These are phyloP conservation scores for Ryuthela nishihirai DNA, from an alignment of 2,888 invertebrate genomes.

Conservation along the genomic window DNA sequence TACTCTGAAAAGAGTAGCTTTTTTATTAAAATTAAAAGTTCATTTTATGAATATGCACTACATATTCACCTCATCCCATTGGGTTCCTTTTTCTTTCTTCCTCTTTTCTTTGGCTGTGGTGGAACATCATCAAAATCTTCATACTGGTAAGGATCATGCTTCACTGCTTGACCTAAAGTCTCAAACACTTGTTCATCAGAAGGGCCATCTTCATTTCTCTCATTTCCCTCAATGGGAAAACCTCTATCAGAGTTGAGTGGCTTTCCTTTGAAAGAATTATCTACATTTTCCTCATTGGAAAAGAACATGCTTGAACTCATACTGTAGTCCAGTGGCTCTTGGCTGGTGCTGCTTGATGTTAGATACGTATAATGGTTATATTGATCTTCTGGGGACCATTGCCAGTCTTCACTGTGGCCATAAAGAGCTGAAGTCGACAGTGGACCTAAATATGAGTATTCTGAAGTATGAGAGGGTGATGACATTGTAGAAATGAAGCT, in stretches of 20 bases:
- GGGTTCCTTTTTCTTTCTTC: constrained; percentile 31
- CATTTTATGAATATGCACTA: no score
- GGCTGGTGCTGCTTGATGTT: constrained; percentile 34
- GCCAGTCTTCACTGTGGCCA: constrained; percentile 35
- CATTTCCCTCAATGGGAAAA: constrained; percentile 25
- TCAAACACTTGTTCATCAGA: constrained; percentile 34
- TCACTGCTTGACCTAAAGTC: constrained; percentile 30
- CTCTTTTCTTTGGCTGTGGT: constrained; percentile 31
- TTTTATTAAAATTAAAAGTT: no score
- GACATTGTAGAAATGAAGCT: no score
- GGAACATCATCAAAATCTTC: constrained; percentile 36
- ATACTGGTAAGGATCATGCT: constrained; percentile 34
- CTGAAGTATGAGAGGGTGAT: constrained; percentile 34
- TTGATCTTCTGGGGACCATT: constrained; percentile 35
- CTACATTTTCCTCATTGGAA: constrained; percentile 30
- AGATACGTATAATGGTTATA: constrained; percentile 38
- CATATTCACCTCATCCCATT: constrained; percentile 33
- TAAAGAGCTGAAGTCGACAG: constrained; percentile 34
- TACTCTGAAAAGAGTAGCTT: no score
- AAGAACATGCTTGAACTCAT: constrained; percentile 31
- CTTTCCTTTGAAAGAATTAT: constrained; percentile 33
- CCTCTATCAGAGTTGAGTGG: constrained; percentile 26
- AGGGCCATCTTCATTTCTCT: constrained; percentile 18
- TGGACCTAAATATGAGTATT: constrained; percentile 35
- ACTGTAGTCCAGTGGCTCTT: constrained; percentile 35